Evolutionary conservation across 2,113 vertebrate species (phyloP), one percentile per base, ranked within the genome.

Genomic region (Hippopotamus amphibius): DNA sequence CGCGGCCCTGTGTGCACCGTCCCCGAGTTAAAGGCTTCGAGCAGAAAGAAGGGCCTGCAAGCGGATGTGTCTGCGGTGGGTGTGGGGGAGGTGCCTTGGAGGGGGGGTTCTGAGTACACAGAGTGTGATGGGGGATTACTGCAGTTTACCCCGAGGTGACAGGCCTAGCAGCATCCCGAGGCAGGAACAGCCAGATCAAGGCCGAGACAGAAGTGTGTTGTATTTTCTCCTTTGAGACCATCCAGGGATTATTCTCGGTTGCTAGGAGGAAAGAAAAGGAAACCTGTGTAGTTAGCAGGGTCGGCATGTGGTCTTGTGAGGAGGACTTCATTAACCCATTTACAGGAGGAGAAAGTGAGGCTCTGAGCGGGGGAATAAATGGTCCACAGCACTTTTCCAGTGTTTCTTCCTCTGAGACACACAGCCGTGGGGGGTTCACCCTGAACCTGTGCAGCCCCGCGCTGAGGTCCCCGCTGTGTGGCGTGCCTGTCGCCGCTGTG

Each of bases 361-460:
- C 12, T 41, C 53, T 3, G 16, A 61, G 6, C 53, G n/a, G 65
- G 19, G 19, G 77, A 28, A 21, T 24, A 15, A 28, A 16, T 14
- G 24, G 2, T 37, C 21, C 14, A 5, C 0, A 0, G 10, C 26
- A 15, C 26, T 43, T 65, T 9, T 17, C 24, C 16, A 2, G 0
- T 0, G 0, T 14, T 11, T 46, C 53, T 24, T 66, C 69, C 55
- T 63, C 55, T 30, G 21, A 28, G 77, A 15, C 55, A 11, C 69
- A 33, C 10, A 1, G 19, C n/a, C 2, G 0, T 1, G 17, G 17
- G 3, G 15, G 5, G 63, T 7, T 55, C 37, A 0, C 22, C 11
- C 10, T 8, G 9, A 72, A 16, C 61, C 48, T 50, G 21, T 0
- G 0, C 0, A 28, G 41, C 55, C 28, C 81, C 37, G 16, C 1